Evolutionary conservation across 1,140 invertebrate species (phyloP).

Genomic region (Scylla paramamosain): DNA sequence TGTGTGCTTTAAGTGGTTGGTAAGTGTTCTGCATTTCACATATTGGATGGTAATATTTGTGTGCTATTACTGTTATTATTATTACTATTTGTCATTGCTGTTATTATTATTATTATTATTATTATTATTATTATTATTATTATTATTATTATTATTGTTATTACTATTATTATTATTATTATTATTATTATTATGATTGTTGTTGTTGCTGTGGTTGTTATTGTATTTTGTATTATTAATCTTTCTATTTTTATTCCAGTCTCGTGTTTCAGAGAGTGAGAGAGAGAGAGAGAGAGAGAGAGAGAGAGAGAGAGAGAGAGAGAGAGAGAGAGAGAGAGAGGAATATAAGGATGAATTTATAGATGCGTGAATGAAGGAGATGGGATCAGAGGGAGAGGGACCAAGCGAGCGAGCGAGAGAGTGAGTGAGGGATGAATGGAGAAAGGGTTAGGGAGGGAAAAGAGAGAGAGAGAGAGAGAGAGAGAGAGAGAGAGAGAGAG

Average conservation of each 20-base stretch:
- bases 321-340: neutral
- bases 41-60: neutral
- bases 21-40: neutral
- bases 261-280: too few relatives aligned
- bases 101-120: too few relatives aligned
- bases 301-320: constrained; percentile 16
- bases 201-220: too few relatives aligned
- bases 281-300: too few relatives aligned
- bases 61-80: neutral
- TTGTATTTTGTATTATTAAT: too few relatives aligned
- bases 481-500: neutral
- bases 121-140: too few relatives aligned
- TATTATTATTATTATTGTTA: too few relatives aligned
- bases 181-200: too few relatives aligned
- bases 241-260: too few relatives aligned
- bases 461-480: neutral
- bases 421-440: neutral
- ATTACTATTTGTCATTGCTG: too few relatives aligned
- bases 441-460: neutral
- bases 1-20: neutral
- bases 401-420: neutral
- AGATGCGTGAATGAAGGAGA: neutral
- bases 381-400: neutral
- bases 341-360: neutral
- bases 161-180: too few relatives aligned